Conservation (phyloP, 2,797 vertebrate genomes). For the Bufotes viridis region DNA sequence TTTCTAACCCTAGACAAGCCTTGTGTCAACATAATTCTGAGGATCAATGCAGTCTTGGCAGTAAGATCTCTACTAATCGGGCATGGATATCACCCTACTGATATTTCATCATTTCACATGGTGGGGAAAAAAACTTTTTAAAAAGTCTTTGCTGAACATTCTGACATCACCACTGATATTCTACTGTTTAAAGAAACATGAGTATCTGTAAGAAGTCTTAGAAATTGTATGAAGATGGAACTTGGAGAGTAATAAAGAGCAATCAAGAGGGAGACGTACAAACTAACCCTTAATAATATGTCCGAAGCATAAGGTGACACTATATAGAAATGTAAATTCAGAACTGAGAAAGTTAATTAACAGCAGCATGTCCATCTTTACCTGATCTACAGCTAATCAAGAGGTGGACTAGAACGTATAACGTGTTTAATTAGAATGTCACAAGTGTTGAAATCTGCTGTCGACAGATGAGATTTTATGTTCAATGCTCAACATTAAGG, state of each 20-base stretch:
- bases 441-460: conserved; percentile 59
- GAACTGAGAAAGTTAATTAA: conserved; percentile 65
- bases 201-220: conserved; percentile 61
- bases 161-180: conserved; percentile 34
- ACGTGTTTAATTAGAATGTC: conserved; percentile 64
- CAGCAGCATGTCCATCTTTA: conserved; percentile 62
- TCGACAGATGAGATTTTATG: conserved; percentile 49
- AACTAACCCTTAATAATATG: conserved; percentile 66
- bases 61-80: background rate
- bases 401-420: conserved; percentile 55
- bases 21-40: background rate
- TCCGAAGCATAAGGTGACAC: conserved; percentile 66
- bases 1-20: no score
- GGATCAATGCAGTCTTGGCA: background rate
- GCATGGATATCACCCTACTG: no score
- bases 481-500: conserved; percentile 15
- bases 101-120: no score
- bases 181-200: conserved; percentile 70
- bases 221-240: conserved; percentile 61
- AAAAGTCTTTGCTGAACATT: no score
- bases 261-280: conserved; percentile 70
- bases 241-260: conserved; percentile 73
- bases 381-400: conserved; percentile 63
- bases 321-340: conserved; percentile 54
- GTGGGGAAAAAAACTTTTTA: no score